Conservation (phyloP, 2,113 vertebrate genomes). For the Odontesthes bonariensis region DNA sequence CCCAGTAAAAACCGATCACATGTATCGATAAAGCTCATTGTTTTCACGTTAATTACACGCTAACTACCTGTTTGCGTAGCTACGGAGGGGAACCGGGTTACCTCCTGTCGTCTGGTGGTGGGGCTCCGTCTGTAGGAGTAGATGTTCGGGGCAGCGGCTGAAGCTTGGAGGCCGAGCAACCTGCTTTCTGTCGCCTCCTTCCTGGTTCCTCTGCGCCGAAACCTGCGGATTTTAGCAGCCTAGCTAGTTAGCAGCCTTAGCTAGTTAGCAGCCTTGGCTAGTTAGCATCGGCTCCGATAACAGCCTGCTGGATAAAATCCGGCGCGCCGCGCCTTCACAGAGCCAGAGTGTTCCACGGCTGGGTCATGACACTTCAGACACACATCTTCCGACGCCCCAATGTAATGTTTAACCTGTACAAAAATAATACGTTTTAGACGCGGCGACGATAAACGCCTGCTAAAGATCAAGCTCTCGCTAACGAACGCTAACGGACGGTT, state of each 20-base stretch:
- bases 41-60: neutral
- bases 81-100: slow-evolving; percentile 15
- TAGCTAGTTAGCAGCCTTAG: slow-evolving; percentile 55
- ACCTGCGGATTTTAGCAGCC: slow-evolving; percentile 54
- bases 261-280: slow-evolving; percentile 63
- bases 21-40: neutral
- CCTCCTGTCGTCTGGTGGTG: slow-evolving; percentile 24
- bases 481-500: neutral
- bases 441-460: neutral
- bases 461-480: slow-evolving; percentile 13
- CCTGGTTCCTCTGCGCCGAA: slow-evolving; percentile 57
- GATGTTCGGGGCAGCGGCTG: neutral
- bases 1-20: neutral
- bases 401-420: too few relatives aligned
- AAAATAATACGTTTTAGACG: neutral
- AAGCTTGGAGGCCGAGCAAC: slow-evolving; percentile 50
- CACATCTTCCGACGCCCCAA: rapidly evolving
- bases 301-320: slow-evolving; percentile 6
- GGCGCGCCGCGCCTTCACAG: neutral
- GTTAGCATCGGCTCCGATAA: slow-evolving; percentile 28
- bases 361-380: neutral
- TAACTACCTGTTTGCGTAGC: neutral
- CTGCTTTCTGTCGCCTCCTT: slow-evolving; percentile 53
- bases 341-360: neutral
- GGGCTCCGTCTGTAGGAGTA: neutral